Percentiles rank a stretch among this genome's conserved stretches.
Conservation (phyloP, 2,797 vertebrate species). For the Tenualosa thibaudeaui region DNA sequence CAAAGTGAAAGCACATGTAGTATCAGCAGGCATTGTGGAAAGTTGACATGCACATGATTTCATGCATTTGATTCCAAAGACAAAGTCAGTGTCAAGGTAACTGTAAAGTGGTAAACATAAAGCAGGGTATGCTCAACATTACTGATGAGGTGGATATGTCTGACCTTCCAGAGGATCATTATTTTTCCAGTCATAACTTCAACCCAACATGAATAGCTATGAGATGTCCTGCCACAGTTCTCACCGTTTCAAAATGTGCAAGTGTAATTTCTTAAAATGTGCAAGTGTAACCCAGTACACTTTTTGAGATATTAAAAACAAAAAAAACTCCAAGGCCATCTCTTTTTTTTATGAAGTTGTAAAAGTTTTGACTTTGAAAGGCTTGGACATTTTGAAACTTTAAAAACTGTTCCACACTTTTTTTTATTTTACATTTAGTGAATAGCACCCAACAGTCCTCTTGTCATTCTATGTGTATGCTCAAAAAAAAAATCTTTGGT, state of each 20-base stretch:
- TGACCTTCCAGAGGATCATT: not conserved
- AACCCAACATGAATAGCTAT: not conserved
- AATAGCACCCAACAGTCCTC: not conserved
- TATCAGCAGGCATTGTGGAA: not conserved
- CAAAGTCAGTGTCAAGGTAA: not conserved
- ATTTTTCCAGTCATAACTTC: not conserved
- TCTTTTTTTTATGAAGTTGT: not conserved
- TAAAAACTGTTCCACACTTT: too few species aligned
- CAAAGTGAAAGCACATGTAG: not conserved
- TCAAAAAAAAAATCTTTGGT: not conserved
- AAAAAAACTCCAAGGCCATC: too few species aligned
- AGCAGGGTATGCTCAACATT: not conserved
- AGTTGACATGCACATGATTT: not conserved
- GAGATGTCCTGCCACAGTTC: not conserved
- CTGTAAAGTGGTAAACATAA: not conserved
- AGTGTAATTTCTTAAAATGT: not conserved
- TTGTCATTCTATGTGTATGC: not conserved
- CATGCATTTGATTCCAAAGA: too few species aligned
- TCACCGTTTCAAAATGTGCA: too few species aligned
- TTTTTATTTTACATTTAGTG: not conserved
- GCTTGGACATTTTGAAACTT: too few species aligned
- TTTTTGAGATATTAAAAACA: not conserved
- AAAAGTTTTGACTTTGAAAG: too few species aligned
- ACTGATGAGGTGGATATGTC: not conserved
- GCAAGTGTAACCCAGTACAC: not conserved